Base-by-base conservation (phyloP, 1,140 invertebrate species). In the Chrysopa pallens region DNA sequence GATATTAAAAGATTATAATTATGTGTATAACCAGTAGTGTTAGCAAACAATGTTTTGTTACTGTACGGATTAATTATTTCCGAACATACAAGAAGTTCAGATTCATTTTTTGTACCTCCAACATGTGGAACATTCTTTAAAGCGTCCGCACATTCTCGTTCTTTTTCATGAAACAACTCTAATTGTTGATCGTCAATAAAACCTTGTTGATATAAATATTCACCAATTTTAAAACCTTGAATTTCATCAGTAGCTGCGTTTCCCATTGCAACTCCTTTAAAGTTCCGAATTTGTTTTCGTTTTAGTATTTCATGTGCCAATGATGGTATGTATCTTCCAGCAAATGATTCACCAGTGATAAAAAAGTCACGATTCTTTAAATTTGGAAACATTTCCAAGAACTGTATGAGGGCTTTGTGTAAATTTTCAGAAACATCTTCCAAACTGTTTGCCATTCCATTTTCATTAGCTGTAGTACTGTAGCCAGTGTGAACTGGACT, bases 271-370 rank as follows among this genome's bases (percentile, higher is more conserved):
- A 92, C 57, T 29, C 80, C 80, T 60, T 76, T 72, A 0, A 83
- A 53, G 48, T 79, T 78, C 4, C 78, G 73, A 3, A 73, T 75
- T 33, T 70, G 65, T 47, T 77, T 73, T 15, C 68, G 62, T 23
- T 61, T 55, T 54, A 87, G 76, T 38, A 90, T 87, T 12, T 77
- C 74, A 54, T 83, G 73, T 1, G 74, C 73, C 11, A 86, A 56
- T 0, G 82, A 76, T 12, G 85, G 84, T 0, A 87, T 76, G 66
- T 88, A 88, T 55, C 81, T 81, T 4, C 86, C 86, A 8, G 72
- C 87, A 61, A 91, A 92, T 8, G 85, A 90, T 63, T 92, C 86
- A 1, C 87, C 88, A 2, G 80, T 80, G 0, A 90, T 72, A 62
- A 73, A 87, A 50, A 87, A 84, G 29, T 76, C 72, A 46, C 74